These are phyloP conservation scores for Agonopterix arenella DNA, from an alignment of 2,888 invertebrate genomes.

Conservation along the genomic window DNA sequence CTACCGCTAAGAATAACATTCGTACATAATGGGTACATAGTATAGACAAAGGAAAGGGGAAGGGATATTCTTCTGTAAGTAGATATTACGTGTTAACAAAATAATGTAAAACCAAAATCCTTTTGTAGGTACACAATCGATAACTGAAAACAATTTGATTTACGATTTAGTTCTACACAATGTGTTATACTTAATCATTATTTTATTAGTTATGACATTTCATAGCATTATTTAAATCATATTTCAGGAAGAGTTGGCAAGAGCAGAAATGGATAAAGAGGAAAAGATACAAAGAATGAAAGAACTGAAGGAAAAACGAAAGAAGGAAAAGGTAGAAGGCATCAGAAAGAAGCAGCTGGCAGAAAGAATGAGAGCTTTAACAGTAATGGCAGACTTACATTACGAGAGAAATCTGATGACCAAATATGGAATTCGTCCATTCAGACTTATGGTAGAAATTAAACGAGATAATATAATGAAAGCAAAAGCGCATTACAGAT, in stretches of 20 bases:
- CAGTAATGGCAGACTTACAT: constrained; percentile 71
- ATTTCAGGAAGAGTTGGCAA: constrained; percentile 60
- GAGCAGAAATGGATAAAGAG: constrained; percentile 77
- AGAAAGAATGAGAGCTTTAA: constrained; percentile 59
- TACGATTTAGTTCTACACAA: background rate
- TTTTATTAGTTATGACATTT: background rate
- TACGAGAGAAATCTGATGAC: constrained; percentile 55
- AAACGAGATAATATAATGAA: constrained; percentile 56
- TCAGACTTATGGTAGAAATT: constrained; percentile 43
- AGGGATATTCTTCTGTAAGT: no score
- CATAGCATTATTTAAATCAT: background rate
- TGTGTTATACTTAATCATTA: no score
- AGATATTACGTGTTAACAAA: no score
- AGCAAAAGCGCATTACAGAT: constrained; percentile 62
- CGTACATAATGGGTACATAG: no score
- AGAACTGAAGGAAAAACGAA: constrained; percentile 78
- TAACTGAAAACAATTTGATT: background rate
- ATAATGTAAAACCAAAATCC: background rate
- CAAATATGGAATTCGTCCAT: constrained; percentile 56
- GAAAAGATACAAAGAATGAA: constrained; percentile 76
- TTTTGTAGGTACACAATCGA: background rate
- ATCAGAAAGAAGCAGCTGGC: constrained; percentile 75
- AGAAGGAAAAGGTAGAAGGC: constrained; percentile 77
- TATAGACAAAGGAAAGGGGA: background rate
- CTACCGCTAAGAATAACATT: no score